phyloP scores from a whole-genome alignment of 2,113 vertebrate species.

The Lepus europaeus region DNA sequence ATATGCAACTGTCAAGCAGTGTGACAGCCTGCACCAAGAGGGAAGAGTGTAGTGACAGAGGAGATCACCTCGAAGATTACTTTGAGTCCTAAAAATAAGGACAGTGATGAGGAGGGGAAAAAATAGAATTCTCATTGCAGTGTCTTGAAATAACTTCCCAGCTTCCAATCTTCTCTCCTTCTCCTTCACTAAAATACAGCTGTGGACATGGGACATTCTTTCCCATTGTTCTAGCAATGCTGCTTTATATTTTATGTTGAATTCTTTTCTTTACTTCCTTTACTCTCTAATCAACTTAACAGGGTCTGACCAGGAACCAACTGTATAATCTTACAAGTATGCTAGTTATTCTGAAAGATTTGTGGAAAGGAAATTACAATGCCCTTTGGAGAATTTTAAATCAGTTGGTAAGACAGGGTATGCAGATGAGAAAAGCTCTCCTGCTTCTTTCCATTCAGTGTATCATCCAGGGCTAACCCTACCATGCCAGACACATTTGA shows the following conservation, averaged over 20 bases:
- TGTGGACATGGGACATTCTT: background rate
- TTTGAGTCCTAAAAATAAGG: conserved; percentile 69
- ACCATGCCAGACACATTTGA: background rate
- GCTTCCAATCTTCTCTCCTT: conserved; percentile 59
- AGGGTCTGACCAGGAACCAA: conserved; percentile 15
- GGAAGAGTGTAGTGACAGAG: conserved; percentile 5
- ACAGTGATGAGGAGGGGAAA: background rate
- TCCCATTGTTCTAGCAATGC: background rate
- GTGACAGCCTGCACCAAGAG: conserved; percentile 26
- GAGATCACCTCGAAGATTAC: conserved; percentile 68
- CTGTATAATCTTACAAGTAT: background rate
- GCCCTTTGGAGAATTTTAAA: conserved; percentile 63
- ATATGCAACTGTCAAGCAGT: conserved; percentile 64
- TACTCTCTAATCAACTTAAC: conserved; percentile 47
- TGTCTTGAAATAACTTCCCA: conserved; percentile 57
- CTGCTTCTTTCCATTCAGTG: conserved; percentile 26
- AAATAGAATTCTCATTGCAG: conserved; percentile 44
- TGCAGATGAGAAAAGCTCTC: background rate
- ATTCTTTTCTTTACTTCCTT: conserved; percentile 49
- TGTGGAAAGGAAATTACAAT: background rate
- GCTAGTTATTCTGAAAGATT: conserved; percentile 47
- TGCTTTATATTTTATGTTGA: conserved; percentile 49
- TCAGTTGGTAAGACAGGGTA: conserved; percentile 40
- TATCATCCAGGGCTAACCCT: background rate
- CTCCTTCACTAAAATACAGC: conserved; percentile 45